Evolutionary conservation across 2,888 invertebrate genomes (phyloP).

Genomic region (Diaphora mendica): DNA sequence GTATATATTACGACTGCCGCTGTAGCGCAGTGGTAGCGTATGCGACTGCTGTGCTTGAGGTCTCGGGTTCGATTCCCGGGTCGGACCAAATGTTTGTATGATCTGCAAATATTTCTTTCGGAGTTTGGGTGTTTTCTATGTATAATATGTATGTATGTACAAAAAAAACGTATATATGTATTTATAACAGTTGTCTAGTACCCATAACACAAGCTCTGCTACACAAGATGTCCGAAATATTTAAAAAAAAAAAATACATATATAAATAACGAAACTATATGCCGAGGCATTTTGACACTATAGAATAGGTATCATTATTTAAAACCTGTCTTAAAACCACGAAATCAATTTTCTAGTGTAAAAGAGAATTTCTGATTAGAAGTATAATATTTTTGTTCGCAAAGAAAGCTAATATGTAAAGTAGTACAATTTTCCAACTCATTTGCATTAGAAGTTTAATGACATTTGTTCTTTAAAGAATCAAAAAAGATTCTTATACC

Average conservation of each 20-base stretch:
- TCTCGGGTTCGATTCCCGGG: too few species aligned
- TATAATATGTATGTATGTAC: too few species aligned
- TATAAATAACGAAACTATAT: background rate
- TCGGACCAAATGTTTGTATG: too few species aligned
- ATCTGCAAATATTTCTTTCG: too few species aligned
- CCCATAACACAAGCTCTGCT: too few species aligned
- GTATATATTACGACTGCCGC: too few species aligned
- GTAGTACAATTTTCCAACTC: background rate
- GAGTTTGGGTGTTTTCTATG: too few species aligned
- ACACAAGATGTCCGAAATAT: too few species aligned
- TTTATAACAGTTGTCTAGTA: too few species aligned
- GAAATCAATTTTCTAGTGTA: background rate
- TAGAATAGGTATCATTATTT: background rate
- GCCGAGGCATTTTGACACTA: background rate
- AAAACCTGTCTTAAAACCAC: background rate
- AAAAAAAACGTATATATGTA: too few species aligned
- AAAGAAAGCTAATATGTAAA: background rate
- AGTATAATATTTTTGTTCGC: background rate
- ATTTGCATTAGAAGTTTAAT: constrained; percentile 15
- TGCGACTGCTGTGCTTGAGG: too few species aligned
- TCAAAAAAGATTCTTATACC: background rate
- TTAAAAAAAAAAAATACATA: background rate
- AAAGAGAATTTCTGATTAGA: background rate
- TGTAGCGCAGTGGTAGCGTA: too few species aligned
- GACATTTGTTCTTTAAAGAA: background rate